These are phyloP conservation scores for Pimephales promelas DNA, from an alignment of 2,113 vertebrate genomes.

Conservation along the genomic window DNA sequence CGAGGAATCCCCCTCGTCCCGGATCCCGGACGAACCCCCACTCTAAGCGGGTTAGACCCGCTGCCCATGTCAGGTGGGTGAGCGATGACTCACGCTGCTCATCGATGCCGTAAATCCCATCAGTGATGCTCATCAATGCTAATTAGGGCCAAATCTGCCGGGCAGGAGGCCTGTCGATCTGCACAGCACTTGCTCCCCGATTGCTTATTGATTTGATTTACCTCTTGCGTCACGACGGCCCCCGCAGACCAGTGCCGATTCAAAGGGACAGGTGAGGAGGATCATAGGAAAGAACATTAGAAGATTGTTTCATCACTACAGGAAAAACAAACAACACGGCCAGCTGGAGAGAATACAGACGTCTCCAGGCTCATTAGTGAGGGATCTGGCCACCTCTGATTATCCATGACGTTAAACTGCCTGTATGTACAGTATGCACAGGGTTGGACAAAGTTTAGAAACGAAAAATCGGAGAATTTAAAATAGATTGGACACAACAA, in stretches of 20 bases:
- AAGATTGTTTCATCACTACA: not conserved
- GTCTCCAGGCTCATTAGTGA: not conserved
- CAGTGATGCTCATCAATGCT: constrained; percentile 34
- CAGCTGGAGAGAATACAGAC: constrained; percentile 8
- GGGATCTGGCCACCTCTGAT: not conserved
- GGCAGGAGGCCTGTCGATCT: constrained; percentile 44
- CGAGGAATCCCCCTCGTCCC: constrained; percentile 7
- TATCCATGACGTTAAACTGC: constrained; percentile 1
- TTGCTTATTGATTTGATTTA: constrained; percentile 51
- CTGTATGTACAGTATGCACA: not conserved
- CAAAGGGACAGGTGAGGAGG: constrained; percentile 8
- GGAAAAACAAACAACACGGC: constrained; percentile 5
- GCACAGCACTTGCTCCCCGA: constrained; percentile 19
- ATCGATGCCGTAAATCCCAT: constrained; percentile 42
- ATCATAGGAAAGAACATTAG: constrained; percentile 1
- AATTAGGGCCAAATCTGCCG: constrained; percentile 44
- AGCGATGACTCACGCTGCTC: constrained; percentile 22
- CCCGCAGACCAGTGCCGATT: constrained; percentile 7
- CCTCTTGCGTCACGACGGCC: constrained; percentile 29
- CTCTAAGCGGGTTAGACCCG: constrained; percentile 8
- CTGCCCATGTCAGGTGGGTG: not conserved
- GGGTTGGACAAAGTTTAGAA: constrained; percentile 51
- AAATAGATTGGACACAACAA: too few relatives aligned
- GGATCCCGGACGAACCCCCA: constrained; percentile 9
- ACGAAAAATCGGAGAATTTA: not conserved